Evolutionary conservation across 2,113 vertebrate species (phyloP).

Genomic region (Todiramphus saurophagus): DNA sequence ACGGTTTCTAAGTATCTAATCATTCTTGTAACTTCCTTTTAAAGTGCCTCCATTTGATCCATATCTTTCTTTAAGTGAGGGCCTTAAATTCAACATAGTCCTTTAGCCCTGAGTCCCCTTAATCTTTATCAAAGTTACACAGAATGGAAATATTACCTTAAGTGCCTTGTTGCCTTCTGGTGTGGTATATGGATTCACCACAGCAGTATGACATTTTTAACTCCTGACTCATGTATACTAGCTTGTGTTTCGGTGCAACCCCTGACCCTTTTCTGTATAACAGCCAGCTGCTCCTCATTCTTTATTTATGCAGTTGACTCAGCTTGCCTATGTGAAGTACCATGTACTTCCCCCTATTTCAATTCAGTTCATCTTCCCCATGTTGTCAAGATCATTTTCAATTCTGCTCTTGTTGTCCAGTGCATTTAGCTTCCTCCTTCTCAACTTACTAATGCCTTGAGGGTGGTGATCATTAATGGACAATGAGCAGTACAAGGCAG

Average conservation of each 20-base stretch:
- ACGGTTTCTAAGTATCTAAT: background rate
- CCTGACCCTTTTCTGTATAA: slow-evolving; percentile 38
- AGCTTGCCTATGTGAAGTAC: background rate
- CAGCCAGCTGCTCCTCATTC: slow-evolving; percentile 45
- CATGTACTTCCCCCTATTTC: background rate
- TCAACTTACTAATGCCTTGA: background rate
- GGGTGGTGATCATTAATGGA: background rate
- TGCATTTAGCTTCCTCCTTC: background rate
- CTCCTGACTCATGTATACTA: slow-evolving; percentile 29
- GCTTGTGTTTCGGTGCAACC: slow-evolving; percentile 4
- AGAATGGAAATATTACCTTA: background rate
- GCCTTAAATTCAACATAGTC: background rate
- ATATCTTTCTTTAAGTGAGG: background rate
- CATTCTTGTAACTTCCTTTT: background rate
- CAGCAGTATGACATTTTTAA: slow-evolving; percentile 41
- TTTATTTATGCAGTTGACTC: slow-evolving; percentile 54
- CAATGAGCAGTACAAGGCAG: background rate
- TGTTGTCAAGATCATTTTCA: background rate
- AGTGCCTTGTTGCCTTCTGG: background rate
- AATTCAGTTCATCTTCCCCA: background rate
- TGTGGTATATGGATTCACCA: slow-evolving; percentile 1
- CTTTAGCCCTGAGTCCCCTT: background rate
- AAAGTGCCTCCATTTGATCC: background rate
- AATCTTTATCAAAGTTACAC: background rate
- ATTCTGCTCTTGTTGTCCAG: background rate